Base-by-base conservation (phyloP, 2,797 vertebrate genomes). In the Hippocampus kuda region DNA sequence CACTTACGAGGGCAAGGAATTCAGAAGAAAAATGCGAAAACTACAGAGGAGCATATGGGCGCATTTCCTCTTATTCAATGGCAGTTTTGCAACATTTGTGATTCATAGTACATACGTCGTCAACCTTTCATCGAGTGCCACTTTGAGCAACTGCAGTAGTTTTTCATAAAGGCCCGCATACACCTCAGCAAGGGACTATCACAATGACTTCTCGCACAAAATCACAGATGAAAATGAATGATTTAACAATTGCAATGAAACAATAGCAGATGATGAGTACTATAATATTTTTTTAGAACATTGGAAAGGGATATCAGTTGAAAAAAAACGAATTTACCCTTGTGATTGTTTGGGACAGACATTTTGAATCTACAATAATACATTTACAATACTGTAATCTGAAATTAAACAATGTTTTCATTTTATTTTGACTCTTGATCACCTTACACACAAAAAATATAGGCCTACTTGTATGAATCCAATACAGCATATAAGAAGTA, bases 1-100 rank as follows among this genome's bases (percentile, higher is more conserved):
- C 87, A 84, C 74, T 69, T 66, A 62, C 69, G 65, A 67, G 15
- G 67, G 57, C 30, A 18, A 66, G 65, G 66, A 74, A 74, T 68
- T 79, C 75, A 68, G 72, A 42, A 60, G 70, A 70, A 54, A 70
- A 75, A 71, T 1, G 26, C 49, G n/a, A 70, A 60, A 66, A 10
- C 61, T 54, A 27, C 75, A 74, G 30, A 65, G 13, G n/a, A 44
- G 22, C 62, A 42, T 2, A 64, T 68, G 61, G 22, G 54, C 65
- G 65, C 49, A 73, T 34, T 61, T 61, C 16, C 20, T 26, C n/a
- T 24, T n/a, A 0, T 56, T 56, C 54, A 56, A 26, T 26, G 54
- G n/a, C 24, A 9, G n/a, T 54, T 54, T 54, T 2, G 16, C 8
- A 20, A n/a, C 51, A 54, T 22, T 15, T 26, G 54, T 56, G n/a